Base-by-base conservation (phyloP, 2,797 vertebrate species). In the Acropternis orthonyx region DNA sequence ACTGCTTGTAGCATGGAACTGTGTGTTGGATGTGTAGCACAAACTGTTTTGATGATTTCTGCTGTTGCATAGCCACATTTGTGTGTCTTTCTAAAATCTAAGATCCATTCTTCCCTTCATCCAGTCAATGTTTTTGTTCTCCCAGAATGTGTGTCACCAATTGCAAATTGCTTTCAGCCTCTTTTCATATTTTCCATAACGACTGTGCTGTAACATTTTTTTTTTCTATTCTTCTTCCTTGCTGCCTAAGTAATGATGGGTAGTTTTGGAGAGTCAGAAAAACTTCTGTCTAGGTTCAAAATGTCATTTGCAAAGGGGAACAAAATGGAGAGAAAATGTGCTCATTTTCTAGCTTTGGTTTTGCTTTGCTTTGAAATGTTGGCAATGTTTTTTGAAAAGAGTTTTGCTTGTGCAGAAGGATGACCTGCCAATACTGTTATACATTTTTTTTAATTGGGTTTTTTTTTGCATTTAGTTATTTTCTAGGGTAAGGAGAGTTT, bases 1-100 rank as follows among this genome's bases (percentile, higher is more conserved):
- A 80, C 43, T 16, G 5, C 91, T 95, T 63, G 49, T 93, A 95
- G 73, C 67, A 89, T 95, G 79, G 20, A 79, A 68, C 67, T 90
- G 54, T 94, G 62, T 18, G 4, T n/a, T 94, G 52, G 93, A 71
- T 65, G 19, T 83, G 32, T 80, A 43, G 23, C 72, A 91, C 73
- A 89, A 52, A n/a, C 22, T 77, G 24, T 63, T 93, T 22, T 88
- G 52, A 54, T 82, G 32, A 28, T 82, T 88, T 86, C 77, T 95
- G 9, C 18, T 95, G 76, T 77, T 92, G 46, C 73, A 44, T 73
- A 59, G 23, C 68, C 43, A 92, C n/a, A 24, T 90, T 84, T 63
- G 15, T 89, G 12, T 71, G 54, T 88, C n/a, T 91, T 79, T 66
- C 66, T 95, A 36, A n/a, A 92, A 65, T 88, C 43, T 58, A 34